Evolutionary conservation across 2,113 vertebrate species (phyloP).

Genomic region (Spermophilus dauricus): DNA sequence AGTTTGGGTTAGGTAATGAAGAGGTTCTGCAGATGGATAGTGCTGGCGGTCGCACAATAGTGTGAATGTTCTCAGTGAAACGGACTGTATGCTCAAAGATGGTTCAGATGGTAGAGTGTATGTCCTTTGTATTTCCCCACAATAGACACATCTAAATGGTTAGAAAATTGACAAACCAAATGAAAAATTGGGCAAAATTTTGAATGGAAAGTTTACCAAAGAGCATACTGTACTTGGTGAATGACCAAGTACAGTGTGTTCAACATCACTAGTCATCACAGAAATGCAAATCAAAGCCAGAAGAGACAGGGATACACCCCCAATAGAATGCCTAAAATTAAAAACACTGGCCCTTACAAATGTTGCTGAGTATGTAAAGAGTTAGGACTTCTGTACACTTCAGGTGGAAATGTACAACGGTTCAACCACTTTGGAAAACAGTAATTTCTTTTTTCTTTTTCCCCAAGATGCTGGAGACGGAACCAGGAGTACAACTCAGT

Average conservation of each 20-base stretch:
- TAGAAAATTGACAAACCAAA: not conserved
- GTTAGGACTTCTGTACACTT: not conserved
- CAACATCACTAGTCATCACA: not conserved
- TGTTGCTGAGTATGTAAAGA: not conserved
- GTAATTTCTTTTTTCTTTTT: no score
- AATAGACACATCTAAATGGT: not conserved
- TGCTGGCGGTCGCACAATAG: rapidly evolving
- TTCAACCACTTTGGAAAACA: not conserved
- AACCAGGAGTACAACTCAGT: no score
- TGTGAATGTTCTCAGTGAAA: not conserved
- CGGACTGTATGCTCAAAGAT: not conserved
- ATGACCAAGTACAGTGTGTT: not conserved
- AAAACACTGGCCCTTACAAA: not conserved
- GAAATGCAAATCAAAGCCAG: not conserved
- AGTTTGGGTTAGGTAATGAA: not conserved
- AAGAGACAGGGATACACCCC: not conserved
- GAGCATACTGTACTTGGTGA: not conserved
- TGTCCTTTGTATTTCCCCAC: not conserved
- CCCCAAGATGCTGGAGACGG: no score
- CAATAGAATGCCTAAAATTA: not conserved
- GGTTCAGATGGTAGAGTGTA: not conserved
- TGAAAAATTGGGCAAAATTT: not conserved
- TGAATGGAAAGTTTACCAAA: not conserved
- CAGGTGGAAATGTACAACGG: not conserved
- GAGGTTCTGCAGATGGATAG: not conserved